Conservation (phyloP, 2,797 vertebrate species). For the Paguma larvata region DNA sequence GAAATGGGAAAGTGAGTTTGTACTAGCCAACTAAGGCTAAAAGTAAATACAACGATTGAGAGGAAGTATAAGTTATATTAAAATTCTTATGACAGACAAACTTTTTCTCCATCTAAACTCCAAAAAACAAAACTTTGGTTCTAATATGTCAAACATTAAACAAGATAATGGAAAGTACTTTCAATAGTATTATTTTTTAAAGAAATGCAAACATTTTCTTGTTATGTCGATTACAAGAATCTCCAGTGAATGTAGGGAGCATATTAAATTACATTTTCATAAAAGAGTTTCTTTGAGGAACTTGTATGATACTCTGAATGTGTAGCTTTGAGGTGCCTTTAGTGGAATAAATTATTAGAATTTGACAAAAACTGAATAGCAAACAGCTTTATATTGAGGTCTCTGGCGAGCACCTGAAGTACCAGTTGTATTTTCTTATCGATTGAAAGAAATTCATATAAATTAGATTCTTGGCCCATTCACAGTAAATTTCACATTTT, state of each 20-base stretch:
- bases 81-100: background rate
- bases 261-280: conserved; percentile 10
- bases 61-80: background rate
- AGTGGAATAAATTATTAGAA: background rate
- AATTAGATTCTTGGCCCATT: background rate
- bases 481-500: conserved; percentile 2
- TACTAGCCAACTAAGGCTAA: background rate
- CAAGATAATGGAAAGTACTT: background rate
- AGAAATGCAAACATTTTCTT: background rate
- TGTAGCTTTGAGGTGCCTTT: background rate
- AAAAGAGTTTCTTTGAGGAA: background rate
- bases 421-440: background rate
- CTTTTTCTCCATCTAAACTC: background rate
- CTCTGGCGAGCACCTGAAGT: background rate
- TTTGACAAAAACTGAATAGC: background rate
- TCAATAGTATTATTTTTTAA: background rate
- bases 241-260: background rate
- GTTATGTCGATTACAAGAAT: background rate
- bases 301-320: background rate
- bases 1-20: background rate
- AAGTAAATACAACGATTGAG: background rate
- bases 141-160: background rate
- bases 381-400: background rate
- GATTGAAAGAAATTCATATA: background rate
- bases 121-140: background rate